Base-by-base conservation (phyloP, 30 jellyfish, hydroid and myxozoan species). In the Aurelia sp. region DNA sequence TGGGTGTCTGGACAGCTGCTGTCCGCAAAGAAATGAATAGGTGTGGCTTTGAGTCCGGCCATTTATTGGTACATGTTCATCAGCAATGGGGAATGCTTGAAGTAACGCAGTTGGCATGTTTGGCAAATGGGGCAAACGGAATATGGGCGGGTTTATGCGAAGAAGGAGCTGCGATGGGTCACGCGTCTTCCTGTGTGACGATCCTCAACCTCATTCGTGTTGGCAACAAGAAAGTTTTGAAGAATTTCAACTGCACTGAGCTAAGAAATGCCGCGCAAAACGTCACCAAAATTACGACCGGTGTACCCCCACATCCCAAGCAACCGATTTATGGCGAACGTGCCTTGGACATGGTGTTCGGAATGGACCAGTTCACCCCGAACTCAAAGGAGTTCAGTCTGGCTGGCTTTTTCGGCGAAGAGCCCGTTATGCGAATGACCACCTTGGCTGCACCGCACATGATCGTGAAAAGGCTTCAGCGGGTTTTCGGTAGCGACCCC, bases 131-230 rank as follows among this genome's bases (percentile, higher is more conserved):
- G 20, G 96, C 96, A 27, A 80, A 88, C 66, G 96, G 96, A 18
- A 78, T 88, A 23, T 88, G 96, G 96, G 96, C 96, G 17, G 89
- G 96, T 20, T 40, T 88, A n/a, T 73, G 89, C 88, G 91, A 73
- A 53, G 96, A 88, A 62, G 96, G 96, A 2, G 96, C 96, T 3
- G 18, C 92, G 12, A 78, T 88, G 96, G 96, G 96, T 13, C 96
- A 88, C 53, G 87, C 96, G 18, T 64, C 85, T 58, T 88, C 96
- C 12, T 33, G 84, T 1, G 74, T 78, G 19, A 88, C 96, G 13
- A 58, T 88, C 15, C 20, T 88, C 70, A 88, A 88, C 37, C 83
- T 88, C 79, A 72, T 88, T 23, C 82, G 96, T 8, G 63, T 88
- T 80, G 96, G 96, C 5, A 88, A 88, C 86, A 88, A 71, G 79